These are phyloP conservation scores for Periplaneta americana DNA, from an alignment of 1,140 invertebrate species.

Conservation along the genomic window DNA sequence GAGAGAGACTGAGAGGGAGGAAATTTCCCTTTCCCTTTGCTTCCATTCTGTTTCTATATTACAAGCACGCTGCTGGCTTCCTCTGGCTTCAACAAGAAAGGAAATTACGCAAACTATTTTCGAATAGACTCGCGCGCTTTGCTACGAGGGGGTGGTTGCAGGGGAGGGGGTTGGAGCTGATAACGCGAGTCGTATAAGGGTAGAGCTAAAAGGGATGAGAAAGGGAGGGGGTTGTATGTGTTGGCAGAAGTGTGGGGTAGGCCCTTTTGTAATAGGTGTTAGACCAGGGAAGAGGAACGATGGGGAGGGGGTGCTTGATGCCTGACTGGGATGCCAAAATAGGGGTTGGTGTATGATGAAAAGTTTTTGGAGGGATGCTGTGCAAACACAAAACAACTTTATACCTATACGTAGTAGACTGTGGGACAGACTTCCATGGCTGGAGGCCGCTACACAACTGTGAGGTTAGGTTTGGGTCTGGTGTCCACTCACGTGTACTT, in stretches of 20 bases:
- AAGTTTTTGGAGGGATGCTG: not conserved
- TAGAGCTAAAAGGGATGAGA: constrained; percentile 1
- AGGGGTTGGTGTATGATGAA: not conserved
- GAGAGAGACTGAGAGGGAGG: not conserved
- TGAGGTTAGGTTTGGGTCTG: too few relatives aligned
- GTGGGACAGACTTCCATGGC: not conserved
- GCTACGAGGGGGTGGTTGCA: not conserved
- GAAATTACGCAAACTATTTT: constrained; percentile 20
- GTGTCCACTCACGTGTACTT: too few relatives aligned
- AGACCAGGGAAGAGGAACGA: not conserved
- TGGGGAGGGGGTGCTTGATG: not conserved
- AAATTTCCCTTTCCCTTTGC: constrained; percentile 7
- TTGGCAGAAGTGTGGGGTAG: not conserved
- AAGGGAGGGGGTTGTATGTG: not conserved
- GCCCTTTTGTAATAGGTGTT: not conserved
- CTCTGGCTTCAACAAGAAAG: constrained; percentile 18
- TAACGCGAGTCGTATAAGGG: constrained; percentile 1
- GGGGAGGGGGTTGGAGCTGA: not conserved
- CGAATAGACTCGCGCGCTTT: constrained; percentile 16
- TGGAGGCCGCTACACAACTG: too few relatives aligned
- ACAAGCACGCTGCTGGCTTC: constrained; percentile 9
- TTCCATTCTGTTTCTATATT: constrained; percentile 3
- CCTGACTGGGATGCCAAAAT: not conserved
- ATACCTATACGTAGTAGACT: not conserved
- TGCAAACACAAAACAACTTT: not conserved